phyloP scores from a whole-genome alignment of 2,797 vertebrate genomes.

The Micromesistius poutassou region DNA sequence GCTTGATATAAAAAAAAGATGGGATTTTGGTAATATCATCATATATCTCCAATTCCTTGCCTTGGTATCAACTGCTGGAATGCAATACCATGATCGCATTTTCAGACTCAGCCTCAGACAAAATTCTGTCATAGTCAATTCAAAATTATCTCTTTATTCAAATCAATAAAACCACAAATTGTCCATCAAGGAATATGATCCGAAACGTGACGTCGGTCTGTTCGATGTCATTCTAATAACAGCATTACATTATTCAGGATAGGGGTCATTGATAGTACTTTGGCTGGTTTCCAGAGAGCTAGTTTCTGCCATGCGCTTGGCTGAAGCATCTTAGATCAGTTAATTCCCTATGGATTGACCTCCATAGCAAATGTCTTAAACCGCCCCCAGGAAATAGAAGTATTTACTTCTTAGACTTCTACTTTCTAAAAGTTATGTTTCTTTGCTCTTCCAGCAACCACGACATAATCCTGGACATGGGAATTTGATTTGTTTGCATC shows the following conservation, averaged over 20 bases:
- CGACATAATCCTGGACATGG: not conserved
- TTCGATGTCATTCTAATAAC: not conserved
- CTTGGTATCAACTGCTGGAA: not conserved
- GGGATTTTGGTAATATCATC: not conserved
- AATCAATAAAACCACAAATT: not conserved
- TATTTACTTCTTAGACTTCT: constrained; percentile 24
- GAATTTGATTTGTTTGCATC: not conserved
- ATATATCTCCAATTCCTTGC: not conserved
- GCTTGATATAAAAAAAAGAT: not conserved
- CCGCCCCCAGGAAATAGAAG: constrained; percentile 51
- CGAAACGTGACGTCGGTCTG: not conserved
- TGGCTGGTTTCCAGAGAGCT: constrained; percentile 60
- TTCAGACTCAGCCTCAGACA: not conserved
- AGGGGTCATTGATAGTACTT: constrained; percentile 44
- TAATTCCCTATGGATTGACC: constrained; percentile 49
- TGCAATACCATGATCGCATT: not conserved
- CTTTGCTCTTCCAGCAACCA: not conserved
- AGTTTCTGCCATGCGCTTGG: constrained; percentile 53
- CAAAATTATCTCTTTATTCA: not conserved
- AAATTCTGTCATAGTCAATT: not conserved
- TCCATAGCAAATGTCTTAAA: constrained; percentile 51
- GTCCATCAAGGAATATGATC: not conserved
- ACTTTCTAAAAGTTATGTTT: not conserved
- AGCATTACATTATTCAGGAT: constrained; percentile 55
- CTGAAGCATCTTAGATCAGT: constrained; percentile 55